phyloP scores from a whole-genome alignment of 2,113 vertebrate genomes.

The Benitochromis conjunctus region DNA sequence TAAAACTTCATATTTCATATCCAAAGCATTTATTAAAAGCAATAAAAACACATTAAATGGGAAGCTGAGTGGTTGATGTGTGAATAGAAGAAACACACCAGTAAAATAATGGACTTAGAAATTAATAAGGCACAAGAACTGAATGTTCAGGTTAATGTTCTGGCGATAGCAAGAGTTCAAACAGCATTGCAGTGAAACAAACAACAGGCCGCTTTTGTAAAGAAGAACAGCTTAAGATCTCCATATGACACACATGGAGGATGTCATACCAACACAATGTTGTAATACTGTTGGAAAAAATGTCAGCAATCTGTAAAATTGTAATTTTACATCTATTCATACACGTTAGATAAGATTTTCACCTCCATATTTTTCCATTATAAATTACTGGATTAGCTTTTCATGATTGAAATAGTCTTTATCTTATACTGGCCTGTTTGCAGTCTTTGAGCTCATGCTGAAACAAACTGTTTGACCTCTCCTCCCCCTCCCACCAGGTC shows the following conservation, averaged over 20 bases:
- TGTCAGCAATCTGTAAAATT: not conserved
- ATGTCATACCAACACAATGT: not conserved
- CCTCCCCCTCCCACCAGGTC: not conserved
- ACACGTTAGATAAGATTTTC: not conserved
- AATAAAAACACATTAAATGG: not conserved
- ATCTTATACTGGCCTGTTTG: too few relatives aligned
- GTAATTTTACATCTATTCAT: fast-evolving
- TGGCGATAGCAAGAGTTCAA: not conserved
- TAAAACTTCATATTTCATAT: not conserved
- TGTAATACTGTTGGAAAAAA: not conserved
- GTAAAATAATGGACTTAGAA: not conserved
- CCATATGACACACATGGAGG: not conserved
- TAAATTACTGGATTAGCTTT: not conserved
- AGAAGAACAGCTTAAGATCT: not conserved
- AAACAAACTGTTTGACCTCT: too few relatives aligned
- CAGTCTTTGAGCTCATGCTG: too few relatives aligned
- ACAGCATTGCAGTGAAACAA: not conserved
- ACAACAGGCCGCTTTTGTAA: not conserved
- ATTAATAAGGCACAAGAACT: not conserved
- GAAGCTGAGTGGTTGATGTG: not conserved
- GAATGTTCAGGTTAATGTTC: not conserved
- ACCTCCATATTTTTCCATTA: not conserved
- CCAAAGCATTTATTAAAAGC: not conserved
- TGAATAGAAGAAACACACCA: not conserved
- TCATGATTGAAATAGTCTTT: not conserved